Base-by-base conservation (phyloP, 64 coral and sea anemone genomes). In the Trachythela sp. region DNA sequence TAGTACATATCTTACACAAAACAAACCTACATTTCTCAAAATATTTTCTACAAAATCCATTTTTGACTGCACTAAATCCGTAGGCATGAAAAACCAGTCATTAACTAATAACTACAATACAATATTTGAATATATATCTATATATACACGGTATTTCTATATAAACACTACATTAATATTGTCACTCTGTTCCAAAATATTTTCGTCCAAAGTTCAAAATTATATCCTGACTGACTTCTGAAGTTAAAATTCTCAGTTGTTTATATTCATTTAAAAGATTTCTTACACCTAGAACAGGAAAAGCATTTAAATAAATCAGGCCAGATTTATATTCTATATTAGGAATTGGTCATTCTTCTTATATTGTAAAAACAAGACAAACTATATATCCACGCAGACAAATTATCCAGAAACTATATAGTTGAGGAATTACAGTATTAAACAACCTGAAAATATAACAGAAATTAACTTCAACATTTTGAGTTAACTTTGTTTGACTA, bases 161-260 rank as follows among this genome's bases (percentile, higher is more conserved):
- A 80, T 39, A 36, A 80, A 34, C 30, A 80, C 37, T 8, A 58
- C 13, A 8, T 14, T 33, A n/a, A n/a, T 84, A 2, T 31, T 20
- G 4, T 88, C 86, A 93, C 29, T 99, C 96, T 70, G 96, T 99
- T 84, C 96, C 96, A 90, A 99, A 99, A 91, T 99, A 99, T 89
- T 92, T 95, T 64, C 94, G 93, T 84, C 96, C 96, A 93, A 99
- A 99, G 70, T 88, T 93, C 45, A 92, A 87, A 7, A 92, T 85
- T 59, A 94, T 95, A 60, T 99, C 96, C 1, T 64, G 67, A 48
- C 92, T 91, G 3, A 99, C 93, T 37, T 99, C 96, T 51, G 96
- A 95, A 26, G 96, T 99, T 8, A 99, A 91, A 52, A 99, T 93
- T 84, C 86, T 94, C 31, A 99, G 85, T 38, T 54, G 36, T n/a